phyloP scores from a whole-genome alignment of 2,113 vertebrate genomes.

The Dromiciops gliroides region DNA sequence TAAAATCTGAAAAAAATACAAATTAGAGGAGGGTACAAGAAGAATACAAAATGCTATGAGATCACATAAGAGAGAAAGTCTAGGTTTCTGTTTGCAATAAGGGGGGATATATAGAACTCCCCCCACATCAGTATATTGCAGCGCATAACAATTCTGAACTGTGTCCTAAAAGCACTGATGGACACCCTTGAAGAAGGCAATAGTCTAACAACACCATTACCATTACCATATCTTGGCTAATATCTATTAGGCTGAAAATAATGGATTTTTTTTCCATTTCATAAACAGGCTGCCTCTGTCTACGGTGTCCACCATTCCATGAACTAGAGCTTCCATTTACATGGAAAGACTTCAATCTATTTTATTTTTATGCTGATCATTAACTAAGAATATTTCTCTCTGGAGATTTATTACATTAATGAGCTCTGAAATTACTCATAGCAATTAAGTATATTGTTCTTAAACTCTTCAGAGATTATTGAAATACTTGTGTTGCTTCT shows the following conservation, averaged over 20 bases:
- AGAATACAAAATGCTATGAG: neutral
- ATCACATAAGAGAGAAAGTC: neutral
- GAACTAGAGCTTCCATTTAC: slow-evolving; percentile 53
- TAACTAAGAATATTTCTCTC: slow-evolving; percentile 83
- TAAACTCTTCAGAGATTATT: slow-evolving; percentile 84
- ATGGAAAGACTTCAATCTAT: slow-evolving; percentile 67
- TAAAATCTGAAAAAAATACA: neutral
- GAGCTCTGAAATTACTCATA: slow-evolving; percentile 84
- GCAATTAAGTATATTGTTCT: slow-evolving; percentile 87
- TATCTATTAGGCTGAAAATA: neutral
- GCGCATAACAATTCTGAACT: neutral
- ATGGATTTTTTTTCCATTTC: neutral
- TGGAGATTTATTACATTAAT: slow-evolving; percentile 86
- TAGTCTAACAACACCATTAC: neutral
- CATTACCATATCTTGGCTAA: neutral
- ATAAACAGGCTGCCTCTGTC: neutral
- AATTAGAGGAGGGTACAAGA: neutral
- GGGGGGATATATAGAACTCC: neutral
- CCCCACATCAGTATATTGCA: neutral
- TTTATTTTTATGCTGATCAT: slow-evolving; percentile 80
- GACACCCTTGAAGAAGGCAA: neutral
- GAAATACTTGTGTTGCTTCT: slow-evolving; percentile 79
- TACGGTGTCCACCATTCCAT: slow-evolving; percentile 43
- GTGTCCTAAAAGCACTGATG: neutral
- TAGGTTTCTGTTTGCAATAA: neutral